phyloP scores from a whole-genome alignment of 2,113 vertebrate species.

The Sorex fumeus region DNA sequence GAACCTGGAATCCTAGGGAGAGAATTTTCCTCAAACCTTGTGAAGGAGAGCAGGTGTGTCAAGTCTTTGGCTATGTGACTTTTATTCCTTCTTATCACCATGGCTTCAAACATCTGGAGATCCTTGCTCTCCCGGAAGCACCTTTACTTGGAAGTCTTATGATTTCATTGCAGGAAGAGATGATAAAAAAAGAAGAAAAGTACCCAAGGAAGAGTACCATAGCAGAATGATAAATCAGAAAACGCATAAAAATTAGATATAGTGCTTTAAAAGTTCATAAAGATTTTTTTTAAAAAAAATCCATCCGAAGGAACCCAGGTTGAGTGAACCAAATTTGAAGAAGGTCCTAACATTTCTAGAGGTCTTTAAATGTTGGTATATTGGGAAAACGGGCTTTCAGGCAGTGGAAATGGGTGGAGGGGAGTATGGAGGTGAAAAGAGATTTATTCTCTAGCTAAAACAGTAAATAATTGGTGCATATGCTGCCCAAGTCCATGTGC shows the following conservation, averaged over 20 bases:
- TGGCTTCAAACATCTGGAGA: neutral
- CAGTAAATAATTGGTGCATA: neutral
- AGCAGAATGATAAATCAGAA: neutral
- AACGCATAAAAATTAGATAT: neutral
- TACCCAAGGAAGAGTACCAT: neutral
- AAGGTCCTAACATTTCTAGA: neutral
- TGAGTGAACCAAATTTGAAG: conserved; percentile 12
- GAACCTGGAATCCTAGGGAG: neutral
- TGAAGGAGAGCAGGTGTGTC: neutral
- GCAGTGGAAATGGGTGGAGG: neutral
- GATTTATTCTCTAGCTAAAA: neutral
- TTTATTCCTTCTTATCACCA: neutral
- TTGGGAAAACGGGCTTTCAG: neutral
- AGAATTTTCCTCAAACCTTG: neutral
- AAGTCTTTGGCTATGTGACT: neutral
- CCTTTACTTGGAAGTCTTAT: neutral
- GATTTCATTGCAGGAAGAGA: neutral
- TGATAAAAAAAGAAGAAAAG: neutral
- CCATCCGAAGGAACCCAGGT: neutral
- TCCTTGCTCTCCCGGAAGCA: neutral
- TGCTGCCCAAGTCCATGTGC: no score
- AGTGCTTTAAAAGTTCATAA: neutral
- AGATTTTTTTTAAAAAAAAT: neutral
- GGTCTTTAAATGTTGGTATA: neutral
- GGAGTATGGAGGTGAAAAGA: neutral